Conservation (phyloP, 2,888 invertebrate genomes). For the Encarsia formosa region DNA sequence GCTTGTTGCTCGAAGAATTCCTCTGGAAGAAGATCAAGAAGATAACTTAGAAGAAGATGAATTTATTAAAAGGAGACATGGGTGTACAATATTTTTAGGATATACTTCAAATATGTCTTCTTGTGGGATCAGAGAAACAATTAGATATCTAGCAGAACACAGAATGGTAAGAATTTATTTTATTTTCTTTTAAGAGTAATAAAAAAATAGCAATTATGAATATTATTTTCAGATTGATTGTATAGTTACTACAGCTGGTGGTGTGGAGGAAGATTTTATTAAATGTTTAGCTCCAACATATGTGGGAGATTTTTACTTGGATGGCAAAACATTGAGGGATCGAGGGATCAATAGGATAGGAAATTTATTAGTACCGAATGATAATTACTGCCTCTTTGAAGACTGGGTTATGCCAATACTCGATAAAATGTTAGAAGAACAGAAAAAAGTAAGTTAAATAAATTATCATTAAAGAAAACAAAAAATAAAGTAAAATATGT, state of each 20-base stretch:
- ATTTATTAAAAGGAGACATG: conserved; percentile 70
- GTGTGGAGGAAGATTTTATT: conserved; percentile 97
- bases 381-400: conserved; percentile 97
- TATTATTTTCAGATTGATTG: conserved; percentile 72
- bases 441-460: conserved; percentile 54
- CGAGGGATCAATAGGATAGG: conserved; percentile 88
- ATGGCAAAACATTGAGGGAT: conserved; percentile 74
- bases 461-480: background rate
- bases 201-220: background rate
- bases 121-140: conserved; percentile 86
- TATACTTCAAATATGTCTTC: conserved; percentile 98
- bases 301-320: conserved; percentile 83
- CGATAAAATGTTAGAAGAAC: conserved; percentile 85
- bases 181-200: background rate
- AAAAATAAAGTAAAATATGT: background rate
- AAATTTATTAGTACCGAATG: conserved; percentile 94
- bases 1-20: conserved; percentile 62
- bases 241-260: conserved; percentile 95
- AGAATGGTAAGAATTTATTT: conserved; percentile 58
- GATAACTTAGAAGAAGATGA: conserved; percentile 73
- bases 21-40: conserved; percentile 64
- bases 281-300: conserved; percentile 96
- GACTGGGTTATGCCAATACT: conserved; percentile 95
- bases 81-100: conserved; percentile 94
- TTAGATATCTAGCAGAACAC: conserved; percentile 81